These are phyloP conservation scores for Erythrolamprus reginae DNA, from an alignment of 2,113 vertebrate genomes.

Conservation along the genomic window DNA sequence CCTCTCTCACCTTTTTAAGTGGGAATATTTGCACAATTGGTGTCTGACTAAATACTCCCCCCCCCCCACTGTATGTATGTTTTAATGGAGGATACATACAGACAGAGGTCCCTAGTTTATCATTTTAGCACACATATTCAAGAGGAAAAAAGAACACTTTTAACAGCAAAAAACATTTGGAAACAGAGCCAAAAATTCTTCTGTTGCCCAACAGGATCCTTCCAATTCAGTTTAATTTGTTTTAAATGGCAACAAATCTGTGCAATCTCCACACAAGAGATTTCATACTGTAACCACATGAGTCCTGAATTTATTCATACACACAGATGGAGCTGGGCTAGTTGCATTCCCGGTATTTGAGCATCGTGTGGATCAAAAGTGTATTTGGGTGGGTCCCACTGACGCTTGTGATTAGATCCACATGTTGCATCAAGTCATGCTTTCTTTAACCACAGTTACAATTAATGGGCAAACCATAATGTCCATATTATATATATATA, in stretches of 20 bases:
- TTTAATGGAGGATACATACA: not conserved
- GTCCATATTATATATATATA: not conserved
- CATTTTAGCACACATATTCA: not conserved
- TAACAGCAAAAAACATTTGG: not conserved
- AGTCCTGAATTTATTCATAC: not conserved
- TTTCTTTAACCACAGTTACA: not conserved
- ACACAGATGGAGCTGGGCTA: not conserved
- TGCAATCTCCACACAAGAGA: not conserved
- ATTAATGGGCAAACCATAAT: not conserved
- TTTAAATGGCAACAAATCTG: not conserved
- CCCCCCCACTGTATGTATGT: too few species aligned
- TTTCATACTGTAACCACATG: not conserved
- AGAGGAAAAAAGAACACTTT: not conserved
- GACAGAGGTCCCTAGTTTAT: not conserved
- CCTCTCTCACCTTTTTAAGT: too few species aligned
- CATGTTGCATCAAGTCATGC: not conserved
- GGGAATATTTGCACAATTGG: too few species aligned
- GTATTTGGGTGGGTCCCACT: not conserved
- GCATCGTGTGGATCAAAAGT: not conserved
- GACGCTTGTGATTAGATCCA: not conserved
- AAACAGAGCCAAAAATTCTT: not conserved
- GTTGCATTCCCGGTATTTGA: not conserved
- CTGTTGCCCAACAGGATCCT: not conserved
- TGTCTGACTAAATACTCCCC: too few species aligned
- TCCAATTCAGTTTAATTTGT: not conserved